These are phyloP conservation scores for Patella vulgata DNA, from an alignment of 1,140 invertebrate genomes.

Conservation along the genomic window DNA sequence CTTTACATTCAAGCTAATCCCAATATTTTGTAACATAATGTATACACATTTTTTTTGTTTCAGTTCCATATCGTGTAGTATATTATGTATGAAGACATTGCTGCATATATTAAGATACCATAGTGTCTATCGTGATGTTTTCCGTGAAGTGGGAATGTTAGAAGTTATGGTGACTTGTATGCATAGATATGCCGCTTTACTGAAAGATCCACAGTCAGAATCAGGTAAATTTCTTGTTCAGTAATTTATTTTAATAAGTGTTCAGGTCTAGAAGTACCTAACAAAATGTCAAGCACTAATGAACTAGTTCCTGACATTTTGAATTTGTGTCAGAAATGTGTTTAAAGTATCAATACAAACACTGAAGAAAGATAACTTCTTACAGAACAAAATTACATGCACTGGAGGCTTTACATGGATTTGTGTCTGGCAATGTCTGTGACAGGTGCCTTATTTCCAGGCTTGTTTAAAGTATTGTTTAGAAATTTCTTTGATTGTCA, in stretches of 20 bases:
- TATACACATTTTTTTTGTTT: constrained; percentile 23
- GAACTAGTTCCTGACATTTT: no score
- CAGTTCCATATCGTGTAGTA: constrained; percentile 75
- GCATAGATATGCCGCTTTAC: constrained; percentile 81
- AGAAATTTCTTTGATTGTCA: no score
- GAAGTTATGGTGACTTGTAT: constrained; percentile 97
- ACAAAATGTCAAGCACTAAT: no score
- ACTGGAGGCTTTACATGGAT: no score
- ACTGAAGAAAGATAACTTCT: no score
- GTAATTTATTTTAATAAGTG: neutral
- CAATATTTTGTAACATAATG: no score
- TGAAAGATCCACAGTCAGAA: constrained; percentile 76
- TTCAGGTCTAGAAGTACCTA: neutral
- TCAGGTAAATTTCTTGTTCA: constrained; percentile 22
- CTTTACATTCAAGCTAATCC: neutral
- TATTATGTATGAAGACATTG: constrained; percentile 88
- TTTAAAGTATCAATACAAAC: no score
- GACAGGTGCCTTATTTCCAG: no score
- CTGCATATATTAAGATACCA: constrained; percentile 88
- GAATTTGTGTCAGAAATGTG: no score
- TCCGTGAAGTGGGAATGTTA: constrained; percentile 95
- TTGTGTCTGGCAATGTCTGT: no score
- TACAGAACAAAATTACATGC: no score
- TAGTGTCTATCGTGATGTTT: constrained; percentile 95
- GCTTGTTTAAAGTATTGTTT: no score